phyloP scores from a whole-genome alignment of 2,113 vertebrate species.

The Mystacornis crossleyi region DNA sequence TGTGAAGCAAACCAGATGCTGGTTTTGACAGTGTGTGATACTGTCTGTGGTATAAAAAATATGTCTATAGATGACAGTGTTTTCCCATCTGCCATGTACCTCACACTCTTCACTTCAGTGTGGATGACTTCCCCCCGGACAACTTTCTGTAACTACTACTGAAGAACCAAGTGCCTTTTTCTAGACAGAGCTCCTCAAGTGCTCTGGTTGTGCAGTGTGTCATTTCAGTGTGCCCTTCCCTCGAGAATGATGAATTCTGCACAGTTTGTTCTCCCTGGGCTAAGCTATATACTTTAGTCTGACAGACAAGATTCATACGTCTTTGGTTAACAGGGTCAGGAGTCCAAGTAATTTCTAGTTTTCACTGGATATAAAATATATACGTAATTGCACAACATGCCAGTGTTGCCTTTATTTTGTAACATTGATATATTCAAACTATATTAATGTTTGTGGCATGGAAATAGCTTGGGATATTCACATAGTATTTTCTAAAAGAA shows the following conservation, averaged over 20 bases:
- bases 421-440: neutral
- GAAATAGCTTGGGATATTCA: neutral
- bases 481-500: neutral
- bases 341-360: neutral
- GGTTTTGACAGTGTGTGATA: neutral
- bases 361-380: neutral
- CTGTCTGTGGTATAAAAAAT: neutral
- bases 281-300: neutral
- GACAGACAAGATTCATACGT: neutral
- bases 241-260: neutral
- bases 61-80: neutral
- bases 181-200: neutral
- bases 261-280: neutral
- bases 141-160: neutral
- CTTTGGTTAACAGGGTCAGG: neutral
- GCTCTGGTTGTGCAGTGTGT: neutral
- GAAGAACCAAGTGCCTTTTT: neutral
- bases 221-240: neutral
- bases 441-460: neutral
- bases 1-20: slow-evolving; percentile 11
- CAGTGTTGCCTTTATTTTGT: neutral
- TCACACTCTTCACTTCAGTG: neutral
- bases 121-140: neutral
- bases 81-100: neutral
- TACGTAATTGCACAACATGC: neutral